Evolutionary conservation across 2,888 invertebrate genomes (phyloP).

Genomic region (Conus canariensis): DNA sequence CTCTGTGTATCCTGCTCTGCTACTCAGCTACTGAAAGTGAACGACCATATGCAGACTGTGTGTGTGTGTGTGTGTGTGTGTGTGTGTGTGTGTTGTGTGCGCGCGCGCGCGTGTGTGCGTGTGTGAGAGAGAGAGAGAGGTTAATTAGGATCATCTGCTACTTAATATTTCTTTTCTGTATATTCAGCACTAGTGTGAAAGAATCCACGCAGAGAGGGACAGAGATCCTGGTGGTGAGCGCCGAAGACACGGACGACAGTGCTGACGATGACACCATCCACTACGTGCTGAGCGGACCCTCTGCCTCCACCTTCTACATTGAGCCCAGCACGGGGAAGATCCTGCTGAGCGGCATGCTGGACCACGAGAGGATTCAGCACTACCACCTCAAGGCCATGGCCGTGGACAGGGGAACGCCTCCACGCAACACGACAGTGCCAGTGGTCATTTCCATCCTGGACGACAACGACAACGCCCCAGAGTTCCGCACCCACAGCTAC

Average conservation of each 20-base stretch:
- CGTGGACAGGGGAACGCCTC: conserved; percentile 80
- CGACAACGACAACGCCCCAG: conserved; percentile 92
- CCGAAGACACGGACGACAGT: conserved; percentile 84
- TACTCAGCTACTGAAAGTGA: neutral
- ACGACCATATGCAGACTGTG: neutral
- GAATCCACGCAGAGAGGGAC: conserved; percentile 90
- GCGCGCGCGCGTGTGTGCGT: conserved; percentile 4
- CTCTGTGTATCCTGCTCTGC: neutral
- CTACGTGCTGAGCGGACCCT: conserved; percentile 88
- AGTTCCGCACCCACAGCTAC: conserved; percentile 87
- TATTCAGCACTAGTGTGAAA: conserved; percentile 82
- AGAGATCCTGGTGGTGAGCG: conserved; percentile 87
- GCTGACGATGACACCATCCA: conserved; percentile 83
- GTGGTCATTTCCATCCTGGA: conserved; percentile 89
- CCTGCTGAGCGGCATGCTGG: conserved; percentile 87
- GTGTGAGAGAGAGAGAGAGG: neutral
- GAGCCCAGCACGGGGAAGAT: conserved; percentile 86
- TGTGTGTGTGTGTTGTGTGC: neutral
- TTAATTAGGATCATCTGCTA: no score
- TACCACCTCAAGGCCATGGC: conserved; percentile 85
- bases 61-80: conserved; percentile 23
- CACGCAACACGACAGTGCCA: conserved; percentile 83
- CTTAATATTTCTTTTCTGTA: neutral
- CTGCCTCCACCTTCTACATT: conserved; percentile 69
- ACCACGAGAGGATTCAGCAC: conserved; percentile 88